Conservation (phyloP, 2,797 vertebrate species). For the Coregonus sp. region DNA sequence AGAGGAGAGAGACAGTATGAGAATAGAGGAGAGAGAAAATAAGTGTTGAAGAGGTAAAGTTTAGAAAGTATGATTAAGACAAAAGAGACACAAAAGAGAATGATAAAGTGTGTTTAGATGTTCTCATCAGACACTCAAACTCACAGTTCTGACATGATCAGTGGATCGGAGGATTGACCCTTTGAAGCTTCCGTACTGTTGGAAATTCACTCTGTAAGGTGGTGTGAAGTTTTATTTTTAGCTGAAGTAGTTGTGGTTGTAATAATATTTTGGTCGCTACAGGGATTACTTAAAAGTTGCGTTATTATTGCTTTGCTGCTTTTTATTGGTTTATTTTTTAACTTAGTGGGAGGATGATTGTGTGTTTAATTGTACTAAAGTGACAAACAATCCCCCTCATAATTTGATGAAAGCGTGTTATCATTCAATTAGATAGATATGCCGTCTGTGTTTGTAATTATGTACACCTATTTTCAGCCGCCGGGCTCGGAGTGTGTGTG, state of each 20-base stretch:
- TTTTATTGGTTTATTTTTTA: conserved; percentile 59
- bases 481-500: conserved; percentile 53
- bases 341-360: conserved; percentile 49
- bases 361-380: conserved; percentile 77
- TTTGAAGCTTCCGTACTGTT: too few relatives aligned
- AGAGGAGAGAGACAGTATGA: too few relatives aligned
- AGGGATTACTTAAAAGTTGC: conserved; percentile 80
- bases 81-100: too few relatives aligned
- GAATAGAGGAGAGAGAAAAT: too few relatives aligned
- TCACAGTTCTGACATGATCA: too few relatives aligned
- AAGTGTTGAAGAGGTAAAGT: too few relatives aligned
- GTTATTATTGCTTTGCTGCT: conserved; percentile 79
- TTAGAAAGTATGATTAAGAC: too few relatives aligned
- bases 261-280: conserved; percentile 77
- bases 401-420: conserved; percentile 81
- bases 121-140: too few relatives aligned
- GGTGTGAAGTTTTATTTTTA: not conserved
- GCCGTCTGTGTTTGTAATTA: conserved; percentile 68
- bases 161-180: too few relatives aligned
- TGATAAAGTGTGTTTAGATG: too few relatives aligned
- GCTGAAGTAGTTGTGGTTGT: conserved; percentile 63
- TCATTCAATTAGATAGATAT: conserved; percentile 79
- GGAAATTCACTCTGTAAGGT: not conserved
- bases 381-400: conserved; percentile 78
- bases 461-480: conserved; percentile 72